Evolutionary conservation across 2,888 invertebrate genomes (phyloP).

Genomic region (Drosophila longiperda): DNA sequence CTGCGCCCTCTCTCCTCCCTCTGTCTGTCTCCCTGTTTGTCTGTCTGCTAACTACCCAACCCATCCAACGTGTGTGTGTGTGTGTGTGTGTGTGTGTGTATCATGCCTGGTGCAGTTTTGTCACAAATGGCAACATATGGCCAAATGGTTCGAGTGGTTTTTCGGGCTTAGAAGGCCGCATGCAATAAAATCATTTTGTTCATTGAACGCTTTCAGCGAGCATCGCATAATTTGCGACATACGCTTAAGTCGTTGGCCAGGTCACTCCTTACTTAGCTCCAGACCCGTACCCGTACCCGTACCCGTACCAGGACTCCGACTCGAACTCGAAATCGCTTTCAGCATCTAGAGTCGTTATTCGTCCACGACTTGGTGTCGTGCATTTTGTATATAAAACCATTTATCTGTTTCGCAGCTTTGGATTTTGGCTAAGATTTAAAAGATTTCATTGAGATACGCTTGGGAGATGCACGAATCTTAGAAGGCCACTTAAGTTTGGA

Average conservation of each 20-base stretch:
- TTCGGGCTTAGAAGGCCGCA: conserved; percentile 53
- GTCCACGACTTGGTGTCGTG: conserved; percentile 44
- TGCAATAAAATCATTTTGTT: conserved; percentile 83
- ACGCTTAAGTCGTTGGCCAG: conserved; percentile 68
- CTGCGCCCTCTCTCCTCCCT: conserved; percentile 2
- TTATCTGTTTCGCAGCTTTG: conserved; percentile 74
- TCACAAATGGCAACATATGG: conserved; percentile 82
- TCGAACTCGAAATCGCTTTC: not conserved
- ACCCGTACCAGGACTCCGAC: not conserved
- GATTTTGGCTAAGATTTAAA: conserved; percentile 45
- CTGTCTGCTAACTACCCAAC: conserved; percentile 28
- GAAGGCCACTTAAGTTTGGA: not conserved
- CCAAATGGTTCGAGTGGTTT: conserved; percentile 70
- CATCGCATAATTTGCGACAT: conserved; percentile 75
- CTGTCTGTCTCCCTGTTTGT: conserved; percentile 17
- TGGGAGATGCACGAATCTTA: not conserved
- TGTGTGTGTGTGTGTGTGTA: conserved; percentile 1
- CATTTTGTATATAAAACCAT: conserved; percentile 69
- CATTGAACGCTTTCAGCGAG: conserved; percentile 71
- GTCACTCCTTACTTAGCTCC: conserved; percentile 23
- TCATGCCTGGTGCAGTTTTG: conserved; percentile 67
- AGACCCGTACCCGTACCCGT: not conserved
- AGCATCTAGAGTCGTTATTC: not conserved
- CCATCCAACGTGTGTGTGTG: conserved; percentile 19
- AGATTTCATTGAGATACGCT: not conserved